A percentile compares a stretch with the other conserved stretches of the same genome.
Conservation (phyloP, 2,888 invertebrate species). For the Encarsia formosa region DNA sequence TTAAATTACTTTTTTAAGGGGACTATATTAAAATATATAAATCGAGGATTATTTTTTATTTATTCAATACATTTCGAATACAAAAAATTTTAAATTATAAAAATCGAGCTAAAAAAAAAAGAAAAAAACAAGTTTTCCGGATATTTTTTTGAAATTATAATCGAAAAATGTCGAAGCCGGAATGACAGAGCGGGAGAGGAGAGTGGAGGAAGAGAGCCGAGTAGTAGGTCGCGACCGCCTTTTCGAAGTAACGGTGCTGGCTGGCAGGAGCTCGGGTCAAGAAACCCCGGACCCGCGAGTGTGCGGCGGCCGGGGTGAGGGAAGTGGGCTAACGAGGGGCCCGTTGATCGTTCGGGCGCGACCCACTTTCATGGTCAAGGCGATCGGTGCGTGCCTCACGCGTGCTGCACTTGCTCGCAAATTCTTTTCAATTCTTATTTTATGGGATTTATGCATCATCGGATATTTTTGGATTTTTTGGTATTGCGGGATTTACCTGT, state of each 20-base stretch:
- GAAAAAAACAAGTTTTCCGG: too few species aligned
- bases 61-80: too few species aligned
- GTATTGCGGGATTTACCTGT: too few species aligned
- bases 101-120: too few species aligned
- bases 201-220: conserved; percentile 1
- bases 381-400: conserved; percentile 24
- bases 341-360: conserved; percentile 26
- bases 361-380: conserved; percentile 49
- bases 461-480: too few species aligned
- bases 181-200: too few species aligned
- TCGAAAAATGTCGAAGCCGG: not conserved
- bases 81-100: too few species aligned
- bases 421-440: not conserved
- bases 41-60: too few species aligned
- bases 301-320: too few species aligned
- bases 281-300: conserved; percentile 23
- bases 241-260: conserved; percentile 46
- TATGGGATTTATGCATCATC: not conserved
- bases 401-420: not conserved
- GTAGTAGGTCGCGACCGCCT: conserved; percentile 50
- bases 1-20: too few species aligned
- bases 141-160: not conserved
- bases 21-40: too few species aligned
- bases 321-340: conserved; percentile 49
- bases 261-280: conserved; percentile 36